Base-by-base conservation (phyloP, 2,888 invertebrate species). In the Galerucella pusilla region DNA sequence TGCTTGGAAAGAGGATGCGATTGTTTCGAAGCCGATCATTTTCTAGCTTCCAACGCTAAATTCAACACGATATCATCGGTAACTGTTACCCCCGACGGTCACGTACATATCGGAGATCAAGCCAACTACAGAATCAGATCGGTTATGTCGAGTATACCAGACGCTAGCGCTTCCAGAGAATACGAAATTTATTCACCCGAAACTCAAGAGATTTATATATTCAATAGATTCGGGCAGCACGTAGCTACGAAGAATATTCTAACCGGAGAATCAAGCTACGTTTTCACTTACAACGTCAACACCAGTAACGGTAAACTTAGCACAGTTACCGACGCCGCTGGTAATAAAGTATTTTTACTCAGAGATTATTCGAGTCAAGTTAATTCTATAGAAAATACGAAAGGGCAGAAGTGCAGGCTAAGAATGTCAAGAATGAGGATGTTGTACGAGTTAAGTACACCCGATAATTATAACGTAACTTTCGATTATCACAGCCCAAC, bases 131-230 rank as follows among this genome's bases (percentile, higher is more conserved):
- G 96, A 82, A 95, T 96, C 70, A 90, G 96, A 60, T 96, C 96
- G 0, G 95, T 96, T 0, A 95, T 94, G 92, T 95, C 96, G 0
- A 95, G 95, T 83, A 96, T 96, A 76, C 96, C 96, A 0, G 95
- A 96, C 80, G 94, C 96, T 0, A 95, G 94, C 82, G 91, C 92
- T 0, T 91, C 94, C 0, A 90, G 96, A 63, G 96, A 96, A 85
- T 99, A 98, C 85, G 96, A 97, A 86, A 97, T 99, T 74, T 96
- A 96, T 83, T 96, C 97, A 0, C 96, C 98, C 0, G 97, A 97
- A 83, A 96, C 97, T 3, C 97, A 98, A 87, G 98, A 98, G 87
- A 94, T 96, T 76, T 97, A 97, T 84, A 93, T 97, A 35, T 97
- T 97, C 88, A 97, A 97, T 84, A 90, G 96, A 80, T 97, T 97